These are phyloP conservation scores for Drosophila mimica DNA, from an alignment of 2,888 invertebrate species.

Conservation along the genomic window DNA sequence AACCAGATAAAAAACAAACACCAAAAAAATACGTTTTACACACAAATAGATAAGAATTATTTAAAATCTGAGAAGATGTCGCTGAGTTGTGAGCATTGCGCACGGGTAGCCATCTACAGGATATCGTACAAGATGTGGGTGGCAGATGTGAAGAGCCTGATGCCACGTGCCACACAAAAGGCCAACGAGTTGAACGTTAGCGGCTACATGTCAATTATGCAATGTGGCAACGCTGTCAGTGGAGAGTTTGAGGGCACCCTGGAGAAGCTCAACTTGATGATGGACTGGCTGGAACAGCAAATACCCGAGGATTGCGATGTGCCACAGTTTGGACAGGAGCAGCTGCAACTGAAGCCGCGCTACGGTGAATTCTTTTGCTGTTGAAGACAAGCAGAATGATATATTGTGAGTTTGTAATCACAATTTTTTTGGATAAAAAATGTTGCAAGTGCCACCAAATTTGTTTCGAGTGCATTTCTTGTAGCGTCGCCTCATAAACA, in stretches of 20 bases:
- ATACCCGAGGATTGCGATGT: slow-evolving; percentile 15
- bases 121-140: slow-evolving; percentile 45
- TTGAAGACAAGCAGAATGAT: slow-evolving; percentile 8
- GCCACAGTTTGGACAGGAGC: slow-evolving; percentile 40
- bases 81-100: slow-evolving; percentile 8
- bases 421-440: not conserved
- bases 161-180: slow-evolving; percentile 38
- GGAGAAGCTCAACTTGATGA: slow-evolving; percentile 43
- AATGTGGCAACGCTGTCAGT: slow-evolving; percentile 47
- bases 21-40: not conserved
- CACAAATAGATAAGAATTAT: not conserved
- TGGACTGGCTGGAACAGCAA: slow-evolving; percentile 45
- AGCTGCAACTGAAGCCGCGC: slow-evolving; percentile 45
- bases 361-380: slow-evolving; percentile 64
- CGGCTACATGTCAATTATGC: slow-evolving; percentile 60
- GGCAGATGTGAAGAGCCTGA: slow-evolving; percentile 16
- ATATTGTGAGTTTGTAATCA: not conserved
- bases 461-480: slow-evolving; percentile 70
- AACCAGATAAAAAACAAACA: no score
- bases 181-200: slow-evolving; percentile 50
- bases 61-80: slow-evolving; percentile 40
- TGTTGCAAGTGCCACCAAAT: slow-evolving; percentile 45
- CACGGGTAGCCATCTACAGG: slow-evolving; percentile 24
- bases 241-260: slow-evolving; percentile 58
- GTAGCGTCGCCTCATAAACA: slow-evolving; percentile 56